Percentiles rank a stretch among this genome's conserved stretches.
Conservation (phyloP, 2,797 vertebrate species). For the Lithobates sylvaticus region DNA sequence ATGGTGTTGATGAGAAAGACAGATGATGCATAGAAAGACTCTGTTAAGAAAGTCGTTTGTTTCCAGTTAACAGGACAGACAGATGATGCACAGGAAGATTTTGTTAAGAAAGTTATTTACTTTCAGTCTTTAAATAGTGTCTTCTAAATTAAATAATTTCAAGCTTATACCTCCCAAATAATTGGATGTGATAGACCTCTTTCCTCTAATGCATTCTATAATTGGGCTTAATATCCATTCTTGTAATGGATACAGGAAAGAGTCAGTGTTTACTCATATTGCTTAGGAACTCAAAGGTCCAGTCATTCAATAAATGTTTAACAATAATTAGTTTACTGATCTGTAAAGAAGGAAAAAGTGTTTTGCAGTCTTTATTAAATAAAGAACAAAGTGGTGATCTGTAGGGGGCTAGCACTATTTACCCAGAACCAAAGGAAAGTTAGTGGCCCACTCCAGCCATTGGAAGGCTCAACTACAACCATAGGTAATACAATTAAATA, state of each 20-base stretch:
- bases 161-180: slow-evolving; percentile 17
- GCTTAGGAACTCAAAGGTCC: not conserved
- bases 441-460: too few relatives aligned
- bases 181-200: slow-evolving; percentile 28
- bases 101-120: not conserved
- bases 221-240: slow-evolving; percentile 23
- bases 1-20: slow-evolving; percentile 7
- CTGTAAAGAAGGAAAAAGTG: not conserved
- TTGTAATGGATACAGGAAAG: slow-evolving; percentile 23
- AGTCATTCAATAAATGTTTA: not conserved
- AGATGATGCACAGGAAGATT: not conserved
- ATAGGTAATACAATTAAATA: too few relatives aligned
- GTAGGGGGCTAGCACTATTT: too few relatives aligned
- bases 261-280: slow-evolving; percentile 4
- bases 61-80: not conserved
- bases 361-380: not conserved
- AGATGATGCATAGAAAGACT: not conserved
- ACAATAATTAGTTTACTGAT: not conserved
- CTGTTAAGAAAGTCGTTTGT: not conserved
- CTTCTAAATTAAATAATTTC: slow-evolving; percentile 39
- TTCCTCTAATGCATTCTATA: slow-evolving; percentile 38
- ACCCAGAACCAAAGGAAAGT: too few relatives aligned
- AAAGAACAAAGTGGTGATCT: too few relatives aligned
- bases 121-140: slow-evolving; percentile 17
- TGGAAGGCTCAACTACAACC: too few relatives aligned